These are phyloP conservation scores for Nannoperca obscura DNA, from an alignment of 2,797 vertebrate genomes.

Conservation along the genomic window DNA sequence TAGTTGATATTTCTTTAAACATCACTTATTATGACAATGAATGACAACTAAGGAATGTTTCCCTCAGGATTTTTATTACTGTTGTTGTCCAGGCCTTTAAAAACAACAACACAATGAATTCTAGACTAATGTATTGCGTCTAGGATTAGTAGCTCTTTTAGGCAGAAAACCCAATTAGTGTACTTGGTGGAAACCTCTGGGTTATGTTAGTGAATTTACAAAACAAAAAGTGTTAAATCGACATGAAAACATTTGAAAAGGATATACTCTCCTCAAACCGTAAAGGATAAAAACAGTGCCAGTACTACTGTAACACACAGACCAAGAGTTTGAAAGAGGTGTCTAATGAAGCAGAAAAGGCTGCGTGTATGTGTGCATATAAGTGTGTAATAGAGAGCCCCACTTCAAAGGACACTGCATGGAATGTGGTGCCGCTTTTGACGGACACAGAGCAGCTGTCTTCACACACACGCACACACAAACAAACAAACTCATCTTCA, in stretches of 20 bases:
- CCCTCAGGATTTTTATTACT: not conserved
- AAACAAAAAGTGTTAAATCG: not conserved
- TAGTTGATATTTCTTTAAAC: not conserved
- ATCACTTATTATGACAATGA: not conserved
- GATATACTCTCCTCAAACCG: not conserved
- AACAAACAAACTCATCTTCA: constrained; percentile 32
- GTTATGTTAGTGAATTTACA: not conserved
- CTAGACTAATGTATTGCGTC: not conserved
- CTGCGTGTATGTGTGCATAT: not conserved
- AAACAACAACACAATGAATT: not conserved
- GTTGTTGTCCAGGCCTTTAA: not conserved
- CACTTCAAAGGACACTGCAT: constrained; percentile 48
- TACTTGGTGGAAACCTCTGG: not conserved
- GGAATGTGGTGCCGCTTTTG: constrained; percentile 56
- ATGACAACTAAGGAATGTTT: not conserved
- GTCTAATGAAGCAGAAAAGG: constrained; percentile 32
- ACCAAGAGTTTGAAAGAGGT: constrained; percentile 13
- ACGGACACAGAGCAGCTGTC: constrained; percentile 69
- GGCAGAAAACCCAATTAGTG: not conserved
- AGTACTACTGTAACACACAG: not conserved
- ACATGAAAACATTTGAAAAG: not conserved
- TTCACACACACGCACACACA: constrained; percentile 17
- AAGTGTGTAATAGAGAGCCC: constrained; percentile 19
- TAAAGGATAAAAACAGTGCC: not conserved
- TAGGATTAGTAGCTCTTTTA: not conserved